Base-by-base conservation (phyloP, 2,888 invertebrate genomes). In the Teinopalpus imperialis region DNA sequence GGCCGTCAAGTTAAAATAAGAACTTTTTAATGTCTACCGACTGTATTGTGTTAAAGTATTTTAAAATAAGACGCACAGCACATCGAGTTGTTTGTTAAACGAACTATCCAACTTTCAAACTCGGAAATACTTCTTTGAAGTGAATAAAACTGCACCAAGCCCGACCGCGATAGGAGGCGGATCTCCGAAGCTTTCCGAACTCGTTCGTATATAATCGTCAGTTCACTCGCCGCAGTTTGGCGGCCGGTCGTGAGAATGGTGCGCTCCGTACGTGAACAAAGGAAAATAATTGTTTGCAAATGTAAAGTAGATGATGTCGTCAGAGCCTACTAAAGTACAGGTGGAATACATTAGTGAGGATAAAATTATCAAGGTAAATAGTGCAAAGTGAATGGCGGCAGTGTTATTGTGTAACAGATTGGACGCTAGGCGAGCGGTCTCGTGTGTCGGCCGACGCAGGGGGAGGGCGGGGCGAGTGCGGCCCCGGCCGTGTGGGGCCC, bases 401-500 rank as follows among this genome's bases (percentile, higher is more conserved):
- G 75, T 81, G 77, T 69, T 79, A 82, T 86, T 86, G 86, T 86
- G 85, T 80, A 85, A 86, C 76, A 75, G 65, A 79, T 75, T 68
- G 74, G 86, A 88, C 85, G 87, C 86, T 60, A 81, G n/a, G 76
- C 85, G 81, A 82, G 83, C 78, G 81, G 81, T 85, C 82, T 85
- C 71, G 75, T 79, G 75, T 81, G 74, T 81, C 77, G 61, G 69
- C 64, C 71, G 77, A 76, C 71, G 88, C 83, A 89, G 87, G 88
- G 89, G 88, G 85, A 87, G 88, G 89, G 89, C 88, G 87, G 89
- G 86, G 88, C 88, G 75, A 82, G 74, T 66, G 78, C 81, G 76
- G 86, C 79, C 81, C 85, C 83, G 74, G 80, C 81, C 81, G 87
- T 82, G 89, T 90, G 90, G 90, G 90, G 90, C 90, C 85, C 85